Base-by-base conservation (phyloP, 2,797 vertebrate genomes). In the Scleropages formosus region DNA sequence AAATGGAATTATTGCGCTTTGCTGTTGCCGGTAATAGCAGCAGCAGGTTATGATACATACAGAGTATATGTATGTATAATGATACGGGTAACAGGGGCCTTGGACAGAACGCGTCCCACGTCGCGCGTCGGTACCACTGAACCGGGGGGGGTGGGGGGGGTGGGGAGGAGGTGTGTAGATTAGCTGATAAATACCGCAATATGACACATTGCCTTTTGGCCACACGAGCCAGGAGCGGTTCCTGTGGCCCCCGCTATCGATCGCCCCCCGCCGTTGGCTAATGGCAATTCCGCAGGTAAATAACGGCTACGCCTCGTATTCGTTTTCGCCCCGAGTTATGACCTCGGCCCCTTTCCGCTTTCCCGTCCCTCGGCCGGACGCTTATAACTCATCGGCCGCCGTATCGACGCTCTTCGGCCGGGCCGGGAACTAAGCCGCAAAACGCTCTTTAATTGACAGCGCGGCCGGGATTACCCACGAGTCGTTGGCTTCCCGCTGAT, bases 171-270 rank as follows among this genome's bases (percentile, higher is more conserved):
- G n/a, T n/a, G n/a, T n/a, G n/a, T n/a, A n/a, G n/a, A n/a, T n/a
- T n/a, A n/a, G 93, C 94, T 95, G 95, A 97, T 96, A 96, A 95
- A 96, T 95, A 97, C 96, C 95, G 93, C 94, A 94, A 95, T 96
- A 97, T 97, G 95, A 97, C 96, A 95, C 93, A 89, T 96, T 95
- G 94, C 94, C 95, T 95, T 95, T 96, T 93, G 91, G 94, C 92
- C 93, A 93, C 12, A 95, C 93, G 94, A 93, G 94, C 92, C 88
- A 90, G 92, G 94, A 84, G 84, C 87, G 53, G 83, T 84, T 83
- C 84, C 84, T 87, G 88, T 72, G 79, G 91, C 88, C 80, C 87
- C 86, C 79, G 82, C 89, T 91, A 93, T 93, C 88, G 92, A 93
- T 93, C 90, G 81, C 75, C 82, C 84, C 88, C 77, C 89, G 90